Evolutionary conservation across 2,797 vertebrate species (phyloP).

Genomic region (Oreochromis grahami): DNA sequence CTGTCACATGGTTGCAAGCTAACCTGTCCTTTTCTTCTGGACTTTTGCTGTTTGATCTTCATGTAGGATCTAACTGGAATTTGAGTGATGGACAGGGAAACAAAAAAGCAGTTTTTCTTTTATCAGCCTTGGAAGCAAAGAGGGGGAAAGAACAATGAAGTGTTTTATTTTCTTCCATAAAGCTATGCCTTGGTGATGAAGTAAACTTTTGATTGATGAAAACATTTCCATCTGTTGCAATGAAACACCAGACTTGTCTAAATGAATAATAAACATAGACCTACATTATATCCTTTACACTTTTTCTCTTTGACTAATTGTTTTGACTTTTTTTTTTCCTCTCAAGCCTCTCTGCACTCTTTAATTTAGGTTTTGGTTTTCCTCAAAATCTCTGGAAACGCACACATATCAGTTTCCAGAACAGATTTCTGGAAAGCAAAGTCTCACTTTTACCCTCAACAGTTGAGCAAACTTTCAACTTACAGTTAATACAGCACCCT

Average conservation of each 20-base stretch:
- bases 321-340: constrained; percentile 7
- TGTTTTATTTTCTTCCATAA: constrained; percentile 45
- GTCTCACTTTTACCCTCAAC: constrained; percentile 30
- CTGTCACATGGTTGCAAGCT: constrained; percentile 46
- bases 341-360: background rate
- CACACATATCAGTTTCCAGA: background rate
- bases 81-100: constrained; percentile 50
- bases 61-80: constrained; percentile 72
- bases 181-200: constrained; percentile 58
- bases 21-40: constrained; percentile 48
- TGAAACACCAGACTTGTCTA: constrained; percentile 62
- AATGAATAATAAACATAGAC: constrained; percentile 69
- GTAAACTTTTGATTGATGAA: constrained; percentile 58
- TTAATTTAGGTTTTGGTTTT: background rate
- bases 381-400: background rate
- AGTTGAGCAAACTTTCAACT: constrained; percentile 26
- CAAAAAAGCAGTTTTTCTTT: constrained; percentile 50
- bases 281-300: constrained; percentile 62
- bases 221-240: constrained; percentile 65
- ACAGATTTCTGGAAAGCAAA: constrained; percentile 43
- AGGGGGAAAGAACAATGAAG: constrained; percentile 14
- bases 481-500: constrained; percentile 28
- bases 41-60: constrained; percentile 62
- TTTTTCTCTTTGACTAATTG: constrained; percentile 37
- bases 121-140: constrained; percentile 46